phyloP scores from a whole-genome alignment of 2,113 vertebrate genomes.

The Chaetorhynchus papuensis region DNA sequence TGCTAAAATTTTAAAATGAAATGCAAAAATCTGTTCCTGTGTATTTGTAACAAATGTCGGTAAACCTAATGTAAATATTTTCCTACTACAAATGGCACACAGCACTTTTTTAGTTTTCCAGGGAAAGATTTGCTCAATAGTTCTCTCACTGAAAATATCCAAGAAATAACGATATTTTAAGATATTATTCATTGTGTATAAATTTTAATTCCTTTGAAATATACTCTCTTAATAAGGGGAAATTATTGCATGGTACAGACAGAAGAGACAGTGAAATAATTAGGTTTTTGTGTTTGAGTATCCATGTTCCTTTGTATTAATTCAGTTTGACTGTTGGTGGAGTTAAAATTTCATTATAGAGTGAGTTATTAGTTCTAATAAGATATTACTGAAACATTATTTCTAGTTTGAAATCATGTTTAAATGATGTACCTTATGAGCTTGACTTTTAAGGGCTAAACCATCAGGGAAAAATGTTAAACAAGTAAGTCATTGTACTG shows the following conservation, averaged over 20 bases:
- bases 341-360: not conserved
- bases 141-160: not conserved
- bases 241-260: not conserved
- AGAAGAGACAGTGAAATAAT: not conserved
- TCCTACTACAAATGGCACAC: not conserved
- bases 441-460: not conserved
- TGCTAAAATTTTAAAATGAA: not conserved
- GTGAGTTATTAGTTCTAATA: not conserved
- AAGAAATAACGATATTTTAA: not conserved
- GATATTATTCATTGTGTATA: not conserved
- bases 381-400: not conserved
- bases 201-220: not conserved
- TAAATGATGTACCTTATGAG: not conserved
- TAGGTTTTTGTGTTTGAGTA: not conserved
- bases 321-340: not conserved
- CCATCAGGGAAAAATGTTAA: not conserved
- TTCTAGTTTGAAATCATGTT: slow-evolving; percentile 2
- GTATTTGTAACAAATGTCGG: not conserved
- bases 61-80: not conserved
- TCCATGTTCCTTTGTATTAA: not conserved
- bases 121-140: not conserved
- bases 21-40: not conserved
- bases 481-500: not conserved
- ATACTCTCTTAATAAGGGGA: not conserved
- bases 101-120: not conserved